Evolutionary conservation across 2,113 vertebrate genomes (phyloP), one percentile per base, ranked within the genome.

Genomic region (Laticauda colubrina): DNA sequence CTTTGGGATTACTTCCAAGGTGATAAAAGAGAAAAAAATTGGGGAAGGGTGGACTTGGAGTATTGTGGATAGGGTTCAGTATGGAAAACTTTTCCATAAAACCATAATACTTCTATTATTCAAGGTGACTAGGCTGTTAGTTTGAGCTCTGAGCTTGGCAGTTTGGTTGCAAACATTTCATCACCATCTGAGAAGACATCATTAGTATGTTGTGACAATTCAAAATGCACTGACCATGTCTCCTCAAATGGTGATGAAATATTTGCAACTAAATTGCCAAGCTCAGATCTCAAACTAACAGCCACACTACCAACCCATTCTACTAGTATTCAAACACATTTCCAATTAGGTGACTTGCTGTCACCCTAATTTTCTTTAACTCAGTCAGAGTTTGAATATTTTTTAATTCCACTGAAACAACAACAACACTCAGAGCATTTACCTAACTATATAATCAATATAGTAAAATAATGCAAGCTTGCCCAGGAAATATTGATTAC

Each of bases 401-500:
- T 90, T 90, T 91, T 24, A 45, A 39, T 51, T 85, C 24, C 54
- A 29, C 14, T 54, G 26, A 89, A 59, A 34, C 43, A 15, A 85
- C 1, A 14, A 51, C 48, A 57, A 45, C 29, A 23, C 21, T 69
- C 24, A 81, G 12, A 15, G 43, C 0, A 86, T 15, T 86, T 91
- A 39, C 12, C 39, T 9, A 90, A 90, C 89, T 61, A 14, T 0
- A 61, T 5, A 1, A 90, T 3, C 39, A 53, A 93, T 26, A 55
- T 92, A 8, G 11, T 45, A 81, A 93, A 89, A 20, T 0, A 91
- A 95, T 89, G 5, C 89, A 91, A 59, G 7, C 55, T 87, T 45
- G 61, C 3, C 34, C 34, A 86, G 5, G 24, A 57, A 85, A 45
- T 56, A 29, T 3, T 39, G 39, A n/a, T 12, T 91, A 26, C 20